Evolutionary conservation across 2,113 vertebrate genomes (phyloP).

Genomic region (Lasiurus borealis): DNA sequence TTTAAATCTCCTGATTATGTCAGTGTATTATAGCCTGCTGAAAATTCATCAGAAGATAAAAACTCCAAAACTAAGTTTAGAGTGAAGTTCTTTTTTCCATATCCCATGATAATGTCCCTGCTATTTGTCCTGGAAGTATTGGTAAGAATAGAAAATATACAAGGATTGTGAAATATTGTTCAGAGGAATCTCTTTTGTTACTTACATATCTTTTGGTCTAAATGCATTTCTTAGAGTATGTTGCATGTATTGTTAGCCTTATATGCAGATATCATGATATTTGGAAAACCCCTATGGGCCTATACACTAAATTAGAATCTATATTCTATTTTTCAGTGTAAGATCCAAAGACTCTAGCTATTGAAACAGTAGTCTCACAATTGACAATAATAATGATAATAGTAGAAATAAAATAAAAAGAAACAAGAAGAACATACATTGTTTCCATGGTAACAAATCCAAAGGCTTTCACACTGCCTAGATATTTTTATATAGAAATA

Average conservation of each 20-base stretch:
- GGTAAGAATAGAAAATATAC: neutral
- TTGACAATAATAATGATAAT: slow-evolving; percentile 45
- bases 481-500: slow-evolving; percentile 8
- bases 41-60: neutral
- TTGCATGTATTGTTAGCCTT: neutral
- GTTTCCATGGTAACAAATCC: neutral
- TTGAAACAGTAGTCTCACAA: neutral
- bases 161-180: neutral
- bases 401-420: slow-evolving; percentile 20
- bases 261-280: neutral
- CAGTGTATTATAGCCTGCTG: neutral
- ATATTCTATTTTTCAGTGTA: neutral
- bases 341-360: neutral
- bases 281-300: neutral
- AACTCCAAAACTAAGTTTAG: neutral
- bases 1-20: neutral
- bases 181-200: neutral
- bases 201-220: slow-evolving; percentile 1
- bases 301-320: slow-evolving; percentile 18
- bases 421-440: neutral
- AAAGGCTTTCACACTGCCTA: neutral
- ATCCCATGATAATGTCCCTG: neutral
- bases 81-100: neutral
- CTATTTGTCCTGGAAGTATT: neutral
- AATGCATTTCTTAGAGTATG: neutral